Percentiles rank a stretch among this genome's conserved stretches.
These are phyloP conservation scores for Diorhabda sublineata DNA, from an alignment of 1,140 invertebrate genomes.

Conservation along the genomic window DNA sequence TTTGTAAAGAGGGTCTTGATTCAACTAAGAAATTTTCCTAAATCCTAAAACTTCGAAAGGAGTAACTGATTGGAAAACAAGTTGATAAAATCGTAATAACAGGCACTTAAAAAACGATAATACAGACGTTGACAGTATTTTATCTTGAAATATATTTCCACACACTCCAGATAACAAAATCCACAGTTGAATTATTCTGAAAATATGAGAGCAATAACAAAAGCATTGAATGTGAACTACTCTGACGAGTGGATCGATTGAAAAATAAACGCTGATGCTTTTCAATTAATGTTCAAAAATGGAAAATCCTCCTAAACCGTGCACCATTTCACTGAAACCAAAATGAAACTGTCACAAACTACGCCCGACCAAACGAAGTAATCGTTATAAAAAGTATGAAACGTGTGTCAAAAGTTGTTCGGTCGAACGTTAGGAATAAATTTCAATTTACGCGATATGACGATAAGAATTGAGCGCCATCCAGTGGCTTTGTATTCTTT, in stretches of 20 bases:
- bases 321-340: conserved; percentile 40
- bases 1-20: no score
- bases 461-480: conserved; percentile 33
- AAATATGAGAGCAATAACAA: conserved; percentile 24
- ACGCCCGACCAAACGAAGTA: conserved; percentile 26
- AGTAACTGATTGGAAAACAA: no score
- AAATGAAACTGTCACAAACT: conserved; percentile 38
- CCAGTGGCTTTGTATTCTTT: conserved; percentile 12
- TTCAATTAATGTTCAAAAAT: conserved; percentile 44
- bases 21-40: no score
- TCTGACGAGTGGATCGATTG: conserved; percentile 23
- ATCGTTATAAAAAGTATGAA: no score
- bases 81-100: no score
- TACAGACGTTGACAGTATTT: neutral
- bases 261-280: conserved; percentile 38
- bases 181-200: conserved; percentile 31
- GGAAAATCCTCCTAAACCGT: conserved; percentile 41
- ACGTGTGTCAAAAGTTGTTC: conserved; percentile 12
- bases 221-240: conserved; percentile 22
- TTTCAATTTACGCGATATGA: conserved; percentile 40
- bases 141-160: neutral
- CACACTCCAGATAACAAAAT: conserved; percentile 19
- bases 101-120: no score
- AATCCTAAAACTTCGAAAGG: no score
- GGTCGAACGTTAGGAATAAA: conserved; percentile 31